Conservation (phyloP, 1,140 invertebrate species). For the Anastatus disparis region DNA sequence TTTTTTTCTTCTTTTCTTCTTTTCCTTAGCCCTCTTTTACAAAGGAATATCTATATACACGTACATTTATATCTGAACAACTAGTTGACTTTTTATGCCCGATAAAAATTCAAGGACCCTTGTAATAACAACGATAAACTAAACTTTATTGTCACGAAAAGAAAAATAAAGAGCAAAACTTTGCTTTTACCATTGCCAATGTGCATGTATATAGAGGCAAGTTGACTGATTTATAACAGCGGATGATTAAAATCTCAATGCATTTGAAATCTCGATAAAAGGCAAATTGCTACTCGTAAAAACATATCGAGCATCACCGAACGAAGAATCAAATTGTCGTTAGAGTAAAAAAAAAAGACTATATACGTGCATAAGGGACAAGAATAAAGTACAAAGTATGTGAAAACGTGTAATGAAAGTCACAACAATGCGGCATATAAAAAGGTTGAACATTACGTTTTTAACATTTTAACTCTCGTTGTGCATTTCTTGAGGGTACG, state of each 20-base stretch:
- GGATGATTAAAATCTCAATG: slow-evolving; percentile 30
- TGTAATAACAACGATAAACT: slow-evolving; percentile 27
- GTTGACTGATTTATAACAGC: background rate
- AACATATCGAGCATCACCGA: background rate
- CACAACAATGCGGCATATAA: no score
- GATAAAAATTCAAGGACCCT: slow-evolving; percentile 15
- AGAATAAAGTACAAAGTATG: no score
- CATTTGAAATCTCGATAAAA: slow-evolving; percentile 30
- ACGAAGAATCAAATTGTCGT: background rate
- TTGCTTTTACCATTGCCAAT: background rate
- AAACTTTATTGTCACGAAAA: slow-evolving; percentile 15
- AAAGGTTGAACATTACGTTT: no score
- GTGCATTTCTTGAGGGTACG: no score
- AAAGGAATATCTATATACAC: no score
- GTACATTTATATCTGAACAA: no score
- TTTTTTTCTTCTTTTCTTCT: no score
- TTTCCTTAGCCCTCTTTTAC: no score
- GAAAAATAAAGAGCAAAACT: slow-evolving; percentile 9
- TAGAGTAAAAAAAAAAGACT: slow-evolving; percentile 19
- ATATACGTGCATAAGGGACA: no score
- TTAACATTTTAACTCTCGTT: no score
- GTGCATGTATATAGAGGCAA: no score
- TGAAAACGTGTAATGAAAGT: no score
- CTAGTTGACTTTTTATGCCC: slow-evolving; percentile 9
- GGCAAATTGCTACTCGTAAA: slow-evolving; percentile 32